phyloP scores from a whole-genome alignment of 2,888 invertebrate species.

The Scrobipalpa costella region DNA sequence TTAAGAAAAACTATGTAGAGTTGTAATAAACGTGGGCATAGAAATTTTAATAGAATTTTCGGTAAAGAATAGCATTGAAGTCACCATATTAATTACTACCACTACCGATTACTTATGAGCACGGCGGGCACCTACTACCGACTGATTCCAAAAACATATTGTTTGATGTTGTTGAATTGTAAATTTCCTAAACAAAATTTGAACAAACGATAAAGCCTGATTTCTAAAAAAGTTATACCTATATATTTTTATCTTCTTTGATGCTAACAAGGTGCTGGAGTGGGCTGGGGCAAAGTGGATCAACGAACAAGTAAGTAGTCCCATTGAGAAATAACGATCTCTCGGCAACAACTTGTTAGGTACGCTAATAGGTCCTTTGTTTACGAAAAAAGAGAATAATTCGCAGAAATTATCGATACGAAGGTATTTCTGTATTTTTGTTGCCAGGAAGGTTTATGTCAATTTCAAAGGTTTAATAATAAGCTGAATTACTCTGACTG shows the following conservation, averaged over 20 bases:
- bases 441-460: too few species aligned
- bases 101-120: too few species aligned
- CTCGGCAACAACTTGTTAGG: slow-evolving; percentile 27
- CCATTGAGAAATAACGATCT: slow-evolving; percentile 40
- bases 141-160: not conserved
- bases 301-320: slow-evolving; percentile 30
- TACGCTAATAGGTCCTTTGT: slow-evolving; percentile 32
- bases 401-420: too few species aligned
- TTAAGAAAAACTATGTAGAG: too few species aligned
- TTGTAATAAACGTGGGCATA: too few species aligned
- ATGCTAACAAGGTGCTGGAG: slow-evolving; percentile 14
- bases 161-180: not conserved
- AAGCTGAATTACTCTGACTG: too few species aligned
- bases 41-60: too few species aligned
- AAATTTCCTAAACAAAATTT: too few species aligned
- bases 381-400: slow-evolving; percentile 1
- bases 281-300: slow-evolving; percentile 19
- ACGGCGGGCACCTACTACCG: too few species aligned
- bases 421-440: too few species aligned
- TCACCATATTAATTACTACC: not conserved
- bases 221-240: not conserved
- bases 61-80: not conserved
- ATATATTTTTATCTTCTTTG: not conserved
- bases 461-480: too few species aligned
- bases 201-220: too few species aligned